phyloP scores from a whole-genome alignment of 1,140 invertebrate species.

The Lepidurus packardi region DNA sequence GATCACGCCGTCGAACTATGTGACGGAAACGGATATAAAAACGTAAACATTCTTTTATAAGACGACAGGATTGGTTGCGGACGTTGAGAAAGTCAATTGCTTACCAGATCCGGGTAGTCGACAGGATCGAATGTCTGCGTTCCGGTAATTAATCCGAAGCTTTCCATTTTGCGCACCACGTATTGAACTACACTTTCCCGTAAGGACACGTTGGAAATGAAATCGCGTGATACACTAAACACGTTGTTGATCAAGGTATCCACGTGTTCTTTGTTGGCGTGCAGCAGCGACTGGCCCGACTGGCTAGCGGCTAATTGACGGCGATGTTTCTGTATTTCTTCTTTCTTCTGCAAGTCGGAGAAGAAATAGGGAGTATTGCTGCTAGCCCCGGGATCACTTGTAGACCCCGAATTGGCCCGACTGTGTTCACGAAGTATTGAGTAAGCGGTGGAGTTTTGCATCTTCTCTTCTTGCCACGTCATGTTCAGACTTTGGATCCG shows the following conservation, averaged over 20 bases:
- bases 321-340: constrained; percentile 16
- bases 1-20: constrained; percentile 8
- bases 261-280: constrained; percentile 30
- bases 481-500: not conserved
- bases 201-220: constrained; percentile 28
- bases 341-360: not conserved
- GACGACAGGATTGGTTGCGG: not conserved
- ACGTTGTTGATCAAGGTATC: constrained; percentile 28
- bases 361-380: not conserved
- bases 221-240: constrained; percentile 30
- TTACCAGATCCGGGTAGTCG: constrained; percentile 34
- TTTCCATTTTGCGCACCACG: constrained; percentile 29
- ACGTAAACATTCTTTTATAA: not conserved
- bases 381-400: not conserved
- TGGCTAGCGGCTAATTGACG: not conserved
- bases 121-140: constrained; percentile 34
- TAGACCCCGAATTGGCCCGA: not conserved
- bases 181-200: constrained; percentile 31
- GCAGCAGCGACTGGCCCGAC: constrained; percentile 15
- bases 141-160: constrained; percentile 33
- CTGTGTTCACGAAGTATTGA: not conserved
- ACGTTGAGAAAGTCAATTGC: not conserved
- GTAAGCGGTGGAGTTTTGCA: not conserved
- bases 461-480: not conserved
- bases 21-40: not conserved